A percentile compares a stretch with the other conserved stretches of the same genome.
Evolutionary conservation across 2,797 vertebrate genomes (phyloP).

Genomic region (Rhinichthys osculus): DNA sequence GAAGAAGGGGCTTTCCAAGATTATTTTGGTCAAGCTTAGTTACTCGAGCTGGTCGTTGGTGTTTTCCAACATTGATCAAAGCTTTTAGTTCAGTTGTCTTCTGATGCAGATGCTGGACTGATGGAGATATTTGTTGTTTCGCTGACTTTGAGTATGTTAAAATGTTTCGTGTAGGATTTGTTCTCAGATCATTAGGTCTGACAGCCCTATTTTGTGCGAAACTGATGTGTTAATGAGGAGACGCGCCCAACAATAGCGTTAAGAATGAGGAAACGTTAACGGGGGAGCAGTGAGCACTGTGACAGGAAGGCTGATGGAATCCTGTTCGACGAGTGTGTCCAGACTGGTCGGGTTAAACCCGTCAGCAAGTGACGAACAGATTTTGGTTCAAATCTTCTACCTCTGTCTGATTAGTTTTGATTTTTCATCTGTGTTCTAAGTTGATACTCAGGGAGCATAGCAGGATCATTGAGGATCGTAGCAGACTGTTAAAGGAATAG

Average conservation of each 20-base stretch:
- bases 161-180: background rate
- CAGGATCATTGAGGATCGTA: background rate
- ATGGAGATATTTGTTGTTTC: slow-evolving; percentile 45
- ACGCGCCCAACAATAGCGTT: slow-evolving; percentile 61
- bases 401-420: background rate
- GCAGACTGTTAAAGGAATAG: background rate
- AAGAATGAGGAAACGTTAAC: slow-evolving; percentile 87
- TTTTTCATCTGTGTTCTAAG: background rate
- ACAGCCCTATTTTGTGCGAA: slow-evolving; percentile 67
- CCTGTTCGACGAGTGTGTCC: slow-evolving; percentile 74
- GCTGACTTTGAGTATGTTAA: slow-evolving; percentile 6
- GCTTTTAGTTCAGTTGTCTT: background rate
- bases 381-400: slow-evolving; percentile 31
- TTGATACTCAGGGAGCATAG: background rate
- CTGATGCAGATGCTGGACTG: background rate
- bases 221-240: slow-evolving; percentile 57
- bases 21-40: background rate
- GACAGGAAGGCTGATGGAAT: slow-evolving; percentile 72
- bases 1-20: slow-evolving; percentile 44
- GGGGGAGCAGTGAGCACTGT: slow-evolving; percentile 45
- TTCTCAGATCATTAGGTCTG: slow-evolving; percentile 66
- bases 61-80: slow-evolving; percentile 5
- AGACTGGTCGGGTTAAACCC: slow-evolving; percentile 43
- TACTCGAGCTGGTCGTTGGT: background rate
- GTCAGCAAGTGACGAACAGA: slow-evolving; percentile 51